A percentile compares a stretch with the other conserved stretches of the same genome.
Evolutionary conservation across 1,140 invertebrate species (phyloP).

Genomic region (Hydropsyche tenuis): DNA sequence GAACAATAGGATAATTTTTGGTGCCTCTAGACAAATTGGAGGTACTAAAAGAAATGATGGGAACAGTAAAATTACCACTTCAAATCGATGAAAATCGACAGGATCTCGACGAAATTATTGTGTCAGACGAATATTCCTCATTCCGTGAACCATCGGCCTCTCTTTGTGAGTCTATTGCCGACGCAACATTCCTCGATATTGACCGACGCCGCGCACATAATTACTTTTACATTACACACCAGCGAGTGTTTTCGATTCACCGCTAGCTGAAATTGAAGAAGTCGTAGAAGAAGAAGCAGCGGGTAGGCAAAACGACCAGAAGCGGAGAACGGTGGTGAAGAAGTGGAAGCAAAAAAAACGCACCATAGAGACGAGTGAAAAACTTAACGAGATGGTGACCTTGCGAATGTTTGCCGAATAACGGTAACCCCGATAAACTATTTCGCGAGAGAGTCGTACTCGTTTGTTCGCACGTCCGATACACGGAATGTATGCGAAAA

Average conservation of each 20-base stretch:
- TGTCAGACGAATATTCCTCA: too few species aligned
- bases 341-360: not conserved
- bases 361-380: not conserved
- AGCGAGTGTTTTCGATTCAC: slow-evolving; percentile 25
- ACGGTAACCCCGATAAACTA: slow-evolving; percentile 27
- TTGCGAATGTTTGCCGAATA: slow-evolving; percentile 33
- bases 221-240: slow-evolving; percentile 22
- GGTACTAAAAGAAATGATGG: too few species aligned
- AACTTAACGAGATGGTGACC: slow-evolving; percentile 27
- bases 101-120: too few species aligned
- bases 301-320: too few species aligned
- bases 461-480: slow-evolving; percentile 22
- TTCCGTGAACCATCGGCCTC: too few species aligned
- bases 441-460: slow-evolving; percentile 18
- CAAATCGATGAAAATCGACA: too few species aligned
- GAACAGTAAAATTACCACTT: too few species aligned
- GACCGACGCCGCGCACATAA: slow-evolving; percentile 20
- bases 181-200: slow-evolving; percentile 18
- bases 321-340: too few species aligned
- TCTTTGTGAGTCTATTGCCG: not conserved
- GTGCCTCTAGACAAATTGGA: too few species aligned
- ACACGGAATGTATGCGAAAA: not conserved
- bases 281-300: not conserved
- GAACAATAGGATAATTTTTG: too few species aligned
- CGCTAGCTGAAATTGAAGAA: slow-evolving; percentile 26